Base-by-base conservation (phyloP, 1,140 invertebrate species). In the Dryas iulia region DNA sequence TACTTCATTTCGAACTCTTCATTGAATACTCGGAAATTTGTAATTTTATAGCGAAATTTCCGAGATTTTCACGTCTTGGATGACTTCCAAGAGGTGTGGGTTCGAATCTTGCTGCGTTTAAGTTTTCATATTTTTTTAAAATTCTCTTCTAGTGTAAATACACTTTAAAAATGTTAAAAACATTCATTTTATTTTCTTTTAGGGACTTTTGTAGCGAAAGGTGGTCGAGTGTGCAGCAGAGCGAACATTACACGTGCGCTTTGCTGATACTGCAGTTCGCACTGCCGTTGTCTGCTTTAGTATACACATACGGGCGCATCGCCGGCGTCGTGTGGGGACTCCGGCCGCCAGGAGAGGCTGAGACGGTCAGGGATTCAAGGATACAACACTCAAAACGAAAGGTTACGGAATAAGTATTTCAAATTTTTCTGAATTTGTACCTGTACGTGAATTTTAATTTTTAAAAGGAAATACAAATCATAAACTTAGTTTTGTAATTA, bases 321-420 rank as follows among this genome's bases (percentile, higher is more conserved):
- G 96, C 95, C 1, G 91, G 96, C 2, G 95, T 96, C 3, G 96
- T 98, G 7, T 98, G 97, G 97, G 96, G 96, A 5, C 81, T 96
- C 79, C 93, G 94, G 23, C 94, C 96, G 0, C 97, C 97, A 0
- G 97, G 97, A 0, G 97, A 98, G 86, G 96, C 97, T 0, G 95
- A 97, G 84, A 95, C 96, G 73, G 93, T 93, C 12, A 89, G 97
- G 47, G 97, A 98, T 89, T 94, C 95, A 75, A 93, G 96, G 61
- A 95, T 98, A 92, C 96, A 96, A 1, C 94, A 94, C 68, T 97
- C 96, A 0, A 98, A 98, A 85, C 93, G 95, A 89, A 98, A 98
- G 95, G 97, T 98, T 6, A n/a, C n/a, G n/a, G n/a, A n/a, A n/a
- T n/a, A n/a, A n/a, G n/a, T n/a, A n/a, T n/a, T n/a, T n/a, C n/a